Evolutionary conservation across 2,113 vertebrate genomes (phyloP).

Genomic region (Phalacrocorax carbo): DNA sequence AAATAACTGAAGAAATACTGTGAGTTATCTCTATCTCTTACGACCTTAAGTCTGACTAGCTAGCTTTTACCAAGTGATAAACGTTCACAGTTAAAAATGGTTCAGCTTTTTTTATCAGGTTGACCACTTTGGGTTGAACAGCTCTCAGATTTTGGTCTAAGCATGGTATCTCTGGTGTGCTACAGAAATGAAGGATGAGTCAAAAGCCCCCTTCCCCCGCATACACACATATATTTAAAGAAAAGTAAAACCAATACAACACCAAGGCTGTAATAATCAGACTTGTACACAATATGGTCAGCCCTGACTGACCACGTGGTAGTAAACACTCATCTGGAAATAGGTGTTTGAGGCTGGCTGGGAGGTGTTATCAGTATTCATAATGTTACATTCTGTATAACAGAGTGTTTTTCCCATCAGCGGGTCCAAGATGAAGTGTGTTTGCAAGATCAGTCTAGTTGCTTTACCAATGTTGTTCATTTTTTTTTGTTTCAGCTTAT

Average conservation of each 20-base stretch:
- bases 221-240: accelerated
- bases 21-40: not conserved
- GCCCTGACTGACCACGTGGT: not conserved
- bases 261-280: not conserved
- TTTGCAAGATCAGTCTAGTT: not conserved
- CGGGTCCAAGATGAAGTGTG: not conserved
- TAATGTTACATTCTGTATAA: not conserved
- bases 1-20: not conserved
- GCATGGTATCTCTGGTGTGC: not conserved
- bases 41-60: not conserved
- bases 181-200: not conserved
- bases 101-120: not conserved
- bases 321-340: conserved; percentile 35
- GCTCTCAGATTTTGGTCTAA: not conserved
- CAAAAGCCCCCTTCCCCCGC: not conserved
- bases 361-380: not conserved
- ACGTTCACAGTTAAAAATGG: not conserved
- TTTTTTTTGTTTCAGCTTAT: conserved; percentile 3
- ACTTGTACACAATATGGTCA: not conserved
- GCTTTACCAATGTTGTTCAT: not conserved
- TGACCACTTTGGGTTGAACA: not conserved
- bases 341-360: not conserved
- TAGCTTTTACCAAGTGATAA: not conserved
- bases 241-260: not conserved
- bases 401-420: conserved; percentile 34